Evolutionary conservation across 2,797 vertebrate genomes (phyloP), one percentile per base, ranked within the genome.

Genomic region (Sebastes flavidus): DNA sequence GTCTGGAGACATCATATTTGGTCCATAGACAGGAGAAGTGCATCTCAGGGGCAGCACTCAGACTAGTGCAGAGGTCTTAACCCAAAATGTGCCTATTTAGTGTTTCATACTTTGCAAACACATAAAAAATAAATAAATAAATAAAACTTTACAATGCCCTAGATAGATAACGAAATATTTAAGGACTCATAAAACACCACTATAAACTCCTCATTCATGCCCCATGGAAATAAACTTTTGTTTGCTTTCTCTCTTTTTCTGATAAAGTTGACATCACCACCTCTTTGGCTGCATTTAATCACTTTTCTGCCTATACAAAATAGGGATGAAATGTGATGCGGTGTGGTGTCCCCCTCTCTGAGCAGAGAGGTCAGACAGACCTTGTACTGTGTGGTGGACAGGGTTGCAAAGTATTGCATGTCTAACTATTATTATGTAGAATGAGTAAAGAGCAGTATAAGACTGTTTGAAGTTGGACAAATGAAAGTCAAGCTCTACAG

Each of bases 321-420:
- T 14, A 63, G 32, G 34, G n/a, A 63, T 63, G 34, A 38, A 65
- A 54, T 38, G 22, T 25, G 32, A 3, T 27, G 22, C 24, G 66
- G 4, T 32, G 29, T 9, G 66, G 7, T 52, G 11, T 30, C 27
- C 30, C 14, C n/a, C 10, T 27, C 54, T 49, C 56, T 72, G 61
- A 22, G 72, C 36, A 54, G 18, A 30, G 66, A 69, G 73, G 22
- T 68, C 72, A 72, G 5, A 42, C 9, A 68, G 59, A 77, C 69
- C 52, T 69, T 65, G 59, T 2, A 66, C 46, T 10, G 20, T 24
- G 36, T 52, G 60, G 25, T 24, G 29, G 25, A 25, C 30, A 72
- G 38, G 5, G 29, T 70, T 79, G 54, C 68, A 69, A 12, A 68
- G 68, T 65, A 52, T 80, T 86, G 76, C 72, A n/a, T 78, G 13